Evolutionary conservation across 2,888 invertebrate species (phyloP).

Genomic region (Ommatoiulus sabulosus): DNA sequence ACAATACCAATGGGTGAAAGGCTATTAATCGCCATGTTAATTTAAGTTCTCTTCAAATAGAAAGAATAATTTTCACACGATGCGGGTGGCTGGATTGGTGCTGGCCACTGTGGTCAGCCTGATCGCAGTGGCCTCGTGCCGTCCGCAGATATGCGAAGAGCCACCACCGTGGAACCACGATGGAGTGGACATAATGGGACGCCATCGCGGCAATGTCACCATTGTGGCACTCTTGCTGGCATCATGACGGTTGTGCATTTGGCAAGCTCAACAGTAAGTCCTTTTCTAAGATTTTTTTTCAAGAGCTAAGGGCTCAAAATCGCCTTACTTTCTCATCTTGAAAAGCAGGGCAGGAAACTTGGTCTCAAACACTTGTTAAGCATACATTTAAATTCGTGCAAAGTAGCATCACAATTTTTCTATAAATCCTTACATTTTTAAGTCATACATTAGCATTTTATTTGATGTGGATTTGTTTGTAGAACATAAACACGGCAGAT

Average conservation of each 20-base stretch:
- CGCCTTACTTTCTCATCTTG: neutral
- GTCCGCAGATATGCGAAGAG: slow-evolving; percentile 54
- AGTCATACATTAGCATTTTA: too few relatives aligned
- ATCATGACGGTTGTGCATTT: slow-evolving; percentile 51
- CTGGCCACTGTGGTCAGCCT: slow-evolving; percentile 27
- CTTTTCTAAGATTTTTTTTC: neutral
- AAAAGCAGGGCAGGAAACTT: neutral
- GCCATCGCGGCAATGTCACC: slow-evolving; percentile 53
- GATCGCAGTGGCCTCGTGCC: slow-evolving; percentile 22
- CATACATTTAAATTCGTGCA: too few relatives aligned
- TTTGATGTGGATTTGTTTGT: too few relatives aligned
- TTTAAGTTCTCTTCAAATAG: neutral
- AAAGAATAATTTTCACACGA: neutral
- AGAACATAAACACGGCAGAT: too few relatives aligned
- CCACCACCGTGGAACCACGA: slow-evolving; percentile 52
- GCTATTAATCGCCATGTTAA: neutral
- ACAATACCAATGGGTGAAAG: neutral
- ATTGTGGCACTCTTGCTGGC: slow-evolving; percentile 53
- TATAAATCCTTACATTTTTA: too few relatives aligned
- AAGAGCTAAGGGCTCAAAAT: neutral
- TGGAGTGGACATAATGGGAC: slow-evolving; percentile 41
- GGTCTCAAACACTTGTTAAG: neutral
- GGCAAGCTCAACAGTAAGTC: slow-evolving; percentile 55
- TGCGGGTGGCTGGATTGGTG: slow-evolving; percentile 16
- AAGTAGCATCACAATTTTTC: too few relatives aligned